Conservation (phyloP, 2,113 vertebrate genomes). For the Carassius auratus region DNA sequence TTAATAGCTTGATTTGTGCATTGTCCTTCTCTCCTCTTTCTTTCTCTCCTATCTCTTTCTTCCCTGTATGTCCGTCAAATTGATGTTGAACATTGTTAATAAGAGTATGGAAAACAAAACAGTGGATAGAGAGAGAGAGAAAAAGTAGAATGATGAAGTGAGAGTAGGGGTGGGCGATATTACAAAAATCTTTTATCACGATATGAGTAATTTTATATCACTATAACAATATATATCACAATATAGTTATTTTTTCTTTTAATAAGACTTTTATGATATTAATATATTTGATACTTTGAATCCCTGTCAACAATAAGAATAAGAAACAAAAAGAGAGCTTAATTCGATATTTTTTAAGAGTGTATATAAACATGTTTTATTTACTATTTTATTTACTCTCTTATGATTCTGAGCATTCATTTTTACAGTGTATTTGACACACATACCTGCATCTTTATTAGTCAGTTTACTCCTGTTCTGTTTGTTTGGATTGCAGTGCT, state of each 20-base stretch:
- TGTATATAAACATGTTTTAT: too few species aligned
- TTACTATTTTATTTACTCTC: not conserved
- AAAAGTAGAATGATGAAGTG: constrained; percentile 2
- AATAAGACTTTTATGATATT: too few species aligned
- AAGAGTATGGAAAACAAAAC: constrained; percentile 7
- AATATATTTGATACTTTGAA: too few species aligned
- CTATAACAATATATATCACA: too few species aligned
- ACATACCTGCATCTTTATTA: constrained; percentile 43
- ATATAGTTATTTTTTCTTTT: too few species aligned
- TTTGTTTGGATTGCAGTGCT: constrained; percentile 41
- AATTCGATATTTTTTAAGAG: too few species aligned
- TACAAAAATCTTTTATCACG: too few species aligned
- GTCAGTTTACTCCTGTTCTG: constrained; percentile 39
- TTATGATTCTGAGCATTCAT: not conserved
- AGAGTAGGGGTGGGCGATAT: not conserved
- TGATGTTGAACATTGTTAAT: constrained; percentile 15
- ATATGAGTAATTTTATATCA: too few species aligned
- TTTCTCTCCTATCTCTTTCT: not conserved
- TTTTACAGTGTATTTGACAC: not conserved
- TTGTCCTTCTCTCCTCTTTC: not conserved
- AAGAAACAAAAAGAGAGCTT: too few species aligned
- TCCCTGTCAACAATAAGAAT: too few species aligned
- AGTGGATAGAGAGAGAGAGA: not conserved
- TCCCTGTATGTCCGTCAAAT: not conserved
- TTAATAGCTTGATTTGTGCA: not conserved